Conservation (phyloP, 2,113 vertebrate species). For the Eulemur rufifrons region DNA sequence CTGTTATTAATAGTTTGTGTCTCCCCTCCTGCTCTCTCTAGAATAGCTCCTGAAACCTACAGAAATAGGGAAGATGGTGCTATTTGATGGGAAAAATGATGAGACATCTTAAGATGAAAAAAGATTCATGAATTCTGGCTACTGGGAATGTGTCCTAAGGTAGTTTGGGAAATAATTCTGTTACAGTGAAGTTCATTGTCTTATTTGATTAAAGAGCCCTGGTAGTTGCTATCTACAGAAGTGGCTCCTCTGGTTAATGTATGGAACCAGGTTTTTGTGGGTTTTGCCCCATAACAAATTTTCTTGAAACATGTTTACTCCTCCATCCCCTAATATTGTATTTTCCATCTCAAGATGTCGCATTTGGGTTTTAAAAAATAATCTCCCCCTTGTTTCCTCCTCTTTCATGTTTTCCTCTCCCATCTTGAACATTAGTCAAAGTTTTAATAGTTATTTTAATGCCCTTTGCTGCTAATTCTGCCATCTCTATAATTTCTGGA, state of each 20-base stretch:
- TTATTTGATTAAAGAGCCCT: not conserved
- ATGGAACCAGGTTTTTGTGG: not conserved
- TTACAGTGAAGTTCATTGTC: not conserved
- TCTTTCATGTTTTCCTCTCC: not conserved
- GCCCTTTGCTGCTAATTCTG: not conserved
- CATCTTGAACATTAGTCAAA: not conserved
- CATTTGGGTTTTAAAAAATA: not conserved
- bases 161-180: not conserved
- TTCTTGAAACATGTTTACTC: not conserved
- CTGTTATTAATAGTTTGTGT: not conserved
- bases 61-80: not conserved
- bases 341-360: constrained; percentile 10
- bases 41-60: not conserved
- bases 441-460: not conserved
- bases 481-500: not conserved
- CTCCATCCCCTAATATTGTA: not conserved
- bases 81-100: not conserved
- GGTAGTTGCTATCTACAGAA: not conserved
- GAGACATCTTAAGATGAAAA: not conserved
- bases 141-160: not conserved
- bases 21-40: not conserved
- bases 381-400: not conserved
- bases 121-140: not conserved
- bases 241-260: no score
- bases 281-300: not conserved